Conservation (phyloP, 2,888 invertebrate genomes). For the Erynnis tages region DNA sequence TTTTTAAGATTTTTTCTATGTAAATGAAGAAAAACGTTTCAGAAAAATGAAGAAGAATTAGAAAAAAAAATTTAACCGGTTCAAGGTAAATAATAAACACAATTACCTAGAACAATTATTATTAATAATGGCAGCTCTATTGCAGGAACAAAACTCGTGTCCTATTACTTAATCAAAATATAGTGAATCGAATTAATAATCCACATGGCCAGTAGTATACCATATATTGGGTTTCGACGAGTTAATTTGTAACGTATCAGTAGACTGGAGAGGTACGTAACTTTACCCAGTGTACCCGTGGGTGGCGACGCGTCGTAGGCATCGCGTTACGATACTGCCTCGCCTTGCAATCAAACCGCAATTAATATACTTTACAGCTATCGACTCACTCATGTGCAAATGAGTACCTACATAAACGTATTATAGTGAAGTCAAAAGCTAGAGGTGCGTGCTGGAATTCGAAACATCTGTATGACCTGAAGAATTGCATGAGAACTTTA, state of each 20-base stretch:
- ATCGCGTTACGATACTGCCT: constrained; percentile 50
- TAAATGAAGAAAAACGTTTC: no score
- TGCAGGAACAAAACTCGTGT: not conserved
- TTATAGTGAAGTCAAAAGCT: not conserved
- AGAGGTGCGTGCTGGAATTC: not conserved
- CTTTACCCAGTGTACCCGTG: constrained; percentile 50
- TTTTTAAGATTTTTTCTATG: no score
- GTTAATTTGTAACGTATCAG: constrained; percentile 63
- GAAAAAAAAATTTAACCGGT: no score
- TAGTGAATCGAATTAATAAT: constrained; percentile 34
- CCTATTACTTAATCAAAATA: not conserved
- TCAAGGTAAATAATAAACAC: no score
- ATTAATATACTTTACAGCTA: constrained; percentile 56
- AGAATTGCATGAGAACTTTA: no score
- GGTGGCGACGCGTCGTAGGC: constrained; percentile 52
- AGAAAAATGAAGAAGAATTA: no score
- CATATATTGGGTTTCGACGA: constrained; percentile 51
- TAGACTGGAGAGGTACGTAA: constrained; percentile 55
- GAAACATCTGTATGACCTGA: no score
- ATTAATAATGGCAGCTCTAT: no score
- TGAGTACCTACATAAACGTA: not conserved
- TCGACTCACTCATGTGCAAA: constrained; percentile 4
- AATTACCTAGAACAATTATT: no score
- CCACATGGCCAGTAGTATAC: constrained; percentile 36
- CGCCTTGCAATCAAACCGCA: constrained; percentile 47